Evolutionary conservation across 2,797 vertebrate species (phyloP), one percentile per base, ranked within the genome.

Genomic region (Ctenosaura bakeri): DNA sequence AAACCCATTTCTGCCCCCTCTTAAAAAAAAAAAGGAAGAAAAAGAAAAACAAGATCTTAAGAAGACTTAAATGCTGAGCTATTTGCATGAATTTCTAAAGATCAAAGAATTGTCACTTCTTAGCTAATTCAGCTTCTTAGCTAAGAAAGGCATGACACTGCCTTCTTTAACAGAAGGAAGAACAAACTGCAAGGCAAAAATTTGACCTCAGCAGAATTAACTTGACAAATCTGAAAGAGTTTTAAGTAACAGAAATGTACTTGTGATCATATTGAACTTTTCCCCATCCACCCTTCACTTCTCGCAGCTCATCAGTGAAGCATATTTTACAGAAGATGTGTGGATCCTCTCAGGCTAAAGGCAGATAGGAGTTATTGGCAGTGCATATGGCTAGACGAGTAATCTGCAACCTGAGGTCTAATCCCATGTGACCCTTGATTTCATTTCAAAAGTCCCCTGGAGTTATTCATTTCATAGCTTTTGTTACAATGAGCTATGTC

Each of bases 41-140:
- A 9, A 12, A 26, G 64, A 26, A 32, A 83, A 83, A 62, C 9
- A 89, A 32, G 42, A 54, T 89, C 42, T 50, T 89, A 77, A 77
- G 71, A 88, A 46, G 42, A 83, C 46, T 64, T 77, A 83, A 35
- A 88, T 66, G 42, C 56, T 32, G 42, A 89, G 20, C 54, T 9
- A 76, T 92, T 94, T 93, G 59, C 76, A 88, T 92, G 50, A 85
- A 93, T 94, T 93, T 89, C 69, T 91, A 95, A 95, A 92, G 76
- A 94, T 80, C 1, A 46, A 92, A 94, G 94, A 95, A 94, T 93
- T 88, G 94, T 74, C 92, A 92, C 59, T 62, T 87, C 46, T 90
- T 94, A 90, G 81, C 86, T 95, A 94, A 94, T 93, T 83, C 42
- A 0, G 77, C 77, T 13, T 13, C 42, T 78, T 50, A 78, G 42